Percentiles rank a stretch among this genome's conserved stretches.
These are phyloP conservation scores for Asarcornis scutulata DNA, from an alignment of 2,113 vertebrate genomes.

Conservation along the genomic window DNA sequence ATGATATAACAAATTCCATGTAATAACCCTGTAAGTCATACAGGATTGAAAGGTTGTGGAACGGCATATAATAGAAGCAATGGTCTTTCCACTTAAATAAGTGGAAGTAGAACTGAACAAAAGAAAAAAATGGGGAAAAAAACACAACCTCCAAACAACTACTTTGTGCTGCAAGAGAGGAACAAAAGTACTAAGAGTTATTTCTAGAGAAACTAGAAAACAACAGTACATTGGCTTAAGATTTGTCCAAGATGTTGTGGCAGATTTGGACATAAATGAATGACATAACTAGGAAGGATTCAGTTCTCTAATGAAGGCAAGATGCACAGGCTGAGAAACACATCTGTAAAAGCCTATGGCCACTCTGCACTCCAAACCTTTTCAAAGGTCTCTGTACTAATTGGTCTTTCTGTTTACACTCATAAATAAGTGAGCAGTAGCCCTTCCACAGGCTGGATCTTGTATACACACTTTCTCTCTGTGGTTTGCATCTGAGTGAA, in stretches of 20 bases:
- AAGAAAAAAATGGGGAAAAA: neutral
- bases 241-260: neutral
- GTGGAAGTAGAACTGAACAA: neutral
- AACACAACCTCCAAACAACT: fast-evolving
- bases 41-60: neutral
- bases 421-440: constrained; percentile 61
- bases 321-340: neutral
- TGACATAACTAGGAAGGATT: neutral
- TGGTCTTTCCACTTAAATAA: neutral
- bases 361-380: neutral
- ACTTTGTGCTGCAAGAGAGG: neutral
- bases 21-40: neutral
- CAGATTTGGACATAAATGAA: neutral
- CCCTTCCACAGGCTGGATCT: neutral
- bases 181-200: neutral
- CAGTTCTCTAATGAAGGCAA: neutral
- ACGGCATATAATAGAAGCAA: neutral
- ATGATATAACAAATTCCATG: neutral
- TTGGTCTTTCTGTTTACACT: constrained; percentile 48
- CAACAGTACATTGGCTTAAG: neutral
- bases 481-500: constrained; percentile 9
- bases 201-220: constrained; percentile 12
- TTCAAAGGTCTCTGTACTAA: constrained; percentile 42
- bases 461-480: neutral
- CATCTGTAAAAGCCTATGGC: neutral